Evolutionary conservation across 2,113 vertebrate genomes (phyloP), one percentile per base, ranked within the genome.

Genomic region (Cyphomyrus discorhynchus): DNA sequence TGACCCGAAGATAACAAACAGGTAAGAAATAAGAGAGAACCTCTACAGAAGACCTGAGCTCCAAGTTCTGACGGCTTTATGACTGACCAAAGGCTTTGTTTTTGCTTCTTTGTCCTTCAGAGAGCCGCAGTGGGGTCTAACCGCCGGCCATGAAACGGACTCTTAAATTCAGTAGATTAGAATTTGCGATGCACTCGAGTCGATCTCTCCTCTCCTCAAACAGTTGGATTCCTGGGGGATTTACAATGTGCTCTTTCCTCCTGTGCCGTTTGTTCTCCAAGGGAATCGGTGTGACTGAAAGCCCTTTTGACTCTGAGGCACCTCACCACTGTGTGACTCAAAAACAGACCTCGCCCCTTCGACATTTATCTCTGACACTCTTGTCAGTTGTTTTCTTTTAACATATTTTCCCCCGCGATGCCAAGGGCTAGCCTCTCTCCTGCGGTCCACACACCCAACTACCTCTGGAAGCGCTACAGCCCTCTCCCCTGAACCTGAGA

Each of bases 381-480:
- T 88, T 88, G 87, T 62, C 87, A 74, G 62, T 27, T 31, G 31
- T 88, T 88, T 87, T 39, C n/a, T 42, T 77, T 31, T 50, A n/a
- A 85, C 82, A 85, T 84, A 46, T 47, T 84, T 45, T 84, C 8
- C 42, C 42, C 82, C 6, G 21, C 10, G 31, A 9, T 45, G 56
- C 52, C 35, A 66, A 35, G n/a, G 74, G 45, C 46, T n/a, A 77
- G 66, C 88, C 15, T 19, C 27, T 50, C 15, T 35, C 27, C 9
- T n/a, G 17, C 27, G 3, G 52, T 6, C n/a, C n/a, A 10, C 47
- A 84, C 15, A 39, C 50, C 74, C 21, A 50, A 27, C 62, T 50
- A 46, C 31, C 42, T 83, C 47, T 10, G 74, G 53, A 88, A 77
- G 35, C 9, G 17, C 39, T 5, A 27, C 35, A 86, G 47, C 35